Percentiles rank a stretch among this genome's conserved stretches.
Evolutionary conservation across 1,140 invertebrate species (phyloP).

Genomic region (Trinorchestia longiramus): DNA sequence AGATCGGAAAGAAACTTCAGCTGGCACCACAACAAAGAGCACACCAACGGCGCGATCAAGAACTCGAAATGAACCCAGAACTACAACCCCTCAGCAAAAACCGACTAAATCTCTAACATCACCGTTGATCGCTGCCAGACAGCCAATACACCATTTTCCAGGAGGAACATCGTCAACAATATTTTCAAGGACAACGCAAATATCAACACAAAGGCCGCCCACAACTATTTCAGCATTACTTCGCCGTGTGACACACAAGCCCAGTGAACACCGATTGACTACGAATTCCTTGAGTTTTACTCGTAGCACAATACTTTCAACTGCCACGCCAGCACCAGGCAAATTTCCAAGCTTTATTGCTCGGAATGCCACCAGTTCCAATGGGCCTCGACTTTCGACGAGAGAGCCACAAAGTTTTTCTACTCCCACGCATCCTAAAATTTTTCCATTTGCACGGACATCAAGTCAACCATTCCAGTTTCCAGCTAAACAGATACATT

Average conservation of each 20-base stretch:
- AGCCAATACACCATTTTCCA: neutral
- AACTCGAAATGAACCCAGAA: neutral
- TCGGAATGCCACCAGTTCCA: neutral
- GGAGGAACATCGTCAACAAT: neutral
- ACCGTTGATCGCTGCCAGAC: neutral
- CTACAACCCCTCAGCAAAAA: neutral
- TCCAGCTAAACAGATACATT: neutral
- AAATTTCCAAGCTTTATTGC: neutral
- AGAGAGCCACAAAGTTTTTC: neutral
- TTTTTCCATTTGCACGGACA: neutral
- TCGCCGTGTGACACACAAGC: neutral
- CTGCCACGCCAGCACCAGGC: neutral
- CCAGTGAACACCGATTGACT: neutral
- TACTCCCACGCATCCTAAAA: neutral
- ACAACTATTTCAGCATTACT: neutral
- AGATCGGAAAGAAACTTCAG: neutral
- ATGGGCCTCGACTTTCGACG: neutral
- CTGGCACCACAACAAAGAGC: neutral
- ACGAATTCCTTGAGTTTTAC: neutral
- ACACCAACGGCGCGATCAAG: neutral
- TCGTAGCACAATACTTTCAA: neutral
- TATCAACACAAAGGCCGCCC: neutral
- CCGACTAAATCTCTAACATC: neutral
- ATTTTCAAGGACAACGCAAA: neutral
- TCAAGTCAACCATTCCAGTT: neutral